Evolutionary conservation across 2,797 vertebrate genomes (phyloP).

Genomic region (Onychomys arenicola): DNA sequence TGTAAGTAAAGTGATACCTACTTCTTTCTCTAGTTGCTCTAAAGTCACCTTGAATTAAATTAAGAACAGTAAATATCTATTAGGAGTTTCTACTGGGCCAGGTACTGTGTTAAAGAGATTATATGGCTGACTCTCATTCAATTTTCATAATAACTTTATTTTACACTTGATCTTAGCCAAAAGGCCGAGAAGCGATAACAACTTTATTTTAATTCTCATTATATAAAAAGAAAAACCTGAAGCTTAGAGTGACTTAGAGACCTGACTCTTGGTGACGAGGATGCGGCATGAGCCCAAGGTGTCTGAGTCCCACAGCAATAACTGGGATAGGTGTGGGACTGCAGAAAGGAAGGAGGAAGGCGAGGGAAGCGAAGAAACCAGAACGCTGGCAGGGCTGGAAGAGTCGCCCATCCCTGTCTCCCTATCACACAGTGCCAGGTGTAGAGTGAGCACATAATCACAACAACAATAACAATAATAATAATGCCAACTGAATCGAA

Average conservation of each 20-base stretch:
- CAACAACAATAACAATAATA: background rate
- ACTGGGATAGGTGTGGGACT: background rate
- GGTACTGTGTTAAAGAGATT: background rate
- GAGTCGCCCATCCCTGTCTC: background rate
- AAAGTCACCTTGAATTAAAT: conserved; percentile 58
- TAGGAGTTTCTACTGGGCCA: conserved; percentile 1
- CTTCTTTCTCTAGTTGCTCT: conserved; percentile 33
- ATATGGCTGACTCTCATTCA: conserved; percentile 1
- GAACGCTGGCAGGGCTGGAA: background rate
- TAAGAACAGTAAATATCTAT: conserved; percentile 50
- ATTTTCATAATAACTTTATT: conserved; percentile 15
- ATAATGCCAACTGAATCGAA: background rate
- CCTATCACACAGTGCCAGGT: background rate
- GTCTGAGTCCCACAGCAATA: conserved; percentile 21
- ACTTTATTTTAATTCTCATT: conserved; percentile 41
- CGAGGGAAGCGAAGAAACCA: background rate
- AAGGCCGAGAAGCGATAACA: no score
- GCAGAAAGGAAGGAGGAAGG: background rate
- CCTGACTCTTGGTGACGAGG: conserved; percentile 6
- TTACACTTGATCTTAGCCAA: no score
- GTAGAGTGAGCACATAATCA: background rate
- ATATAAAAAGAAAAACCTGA: conserved; percentile 34
- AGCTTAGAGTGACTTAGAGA: conserved; percentile 28
- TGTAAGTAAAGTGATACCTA: conserved; percentile 12
- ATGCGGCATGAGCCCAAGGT: background rate